Evolutionary conservation across 2,888 invertebrate genomes (phyloP).

Genomic region (Dascillus cervinus): DNA sequence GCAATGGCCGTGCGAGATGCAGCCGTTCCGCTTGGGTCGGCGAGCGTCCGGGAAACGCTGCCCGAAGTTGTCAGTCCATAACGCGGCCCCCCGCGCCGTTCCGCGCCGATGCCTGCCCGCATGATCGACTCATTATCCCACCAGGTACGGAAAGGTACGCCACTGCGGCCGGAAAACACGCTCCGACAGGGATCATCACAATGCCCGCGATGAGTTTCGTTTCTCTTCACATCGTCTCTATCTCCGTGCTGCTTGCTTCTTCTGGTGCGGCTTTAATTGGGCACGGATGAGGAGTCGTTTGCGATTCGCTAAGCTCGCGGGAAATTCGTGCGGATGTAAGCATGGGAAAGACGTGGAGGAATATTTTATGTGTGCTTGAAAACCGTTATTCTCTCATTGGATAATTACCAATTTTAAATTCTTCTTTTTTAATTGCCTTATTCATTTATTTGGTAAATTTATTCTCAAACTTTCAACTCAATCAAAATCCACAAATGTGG

Average conservation of each 20-base stretch:
- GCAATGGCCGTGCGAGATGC: slow-evolving; percentile 21
- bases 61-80: slow-evolving; percentile 32
- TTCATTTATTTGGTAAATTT: too few species aligned
- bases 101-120: slow-evolving; percentile 21
- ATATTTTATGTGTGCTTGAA: too few species aligned
- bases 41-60: slow-evolving; percentile 34
- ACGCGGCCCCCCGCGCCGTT: slow-evolving; percentile 26
- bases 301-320: too few species aligned
- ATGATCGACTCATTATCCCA: slow-evolving; percentile 20
- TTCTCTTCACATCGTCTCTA: slow-evolving; percentile 17
- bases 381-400: too few species aligned
- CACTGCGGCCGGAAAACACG: slow-evolving; percentile 21
- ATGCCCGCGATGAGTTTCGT: slow-evolving; percentile 6
- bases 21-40: slow-evolving; percentile 32
- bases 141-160: slow-evolving; percentile 23
- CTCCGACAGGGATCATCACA: slow-evolving; percentile 13
- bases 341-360: too few species aligned
- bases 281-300: too few species aligned
- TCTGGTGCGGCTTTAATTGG: too few species aligned
- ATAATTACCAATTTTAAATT: too few species aligned
- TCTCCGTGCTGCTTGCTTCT: slow-evolving; percentile 8
- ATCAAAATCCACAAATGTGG: too few species aligned
- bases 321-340: too few species aligned
- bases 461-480: too few species aligned
- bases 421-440: too few species aligned